Evolutionary conservation across 2,888 invertebrate genomes (phyloP).

Genomic region (Limnephilus rhombicus): DNA sequence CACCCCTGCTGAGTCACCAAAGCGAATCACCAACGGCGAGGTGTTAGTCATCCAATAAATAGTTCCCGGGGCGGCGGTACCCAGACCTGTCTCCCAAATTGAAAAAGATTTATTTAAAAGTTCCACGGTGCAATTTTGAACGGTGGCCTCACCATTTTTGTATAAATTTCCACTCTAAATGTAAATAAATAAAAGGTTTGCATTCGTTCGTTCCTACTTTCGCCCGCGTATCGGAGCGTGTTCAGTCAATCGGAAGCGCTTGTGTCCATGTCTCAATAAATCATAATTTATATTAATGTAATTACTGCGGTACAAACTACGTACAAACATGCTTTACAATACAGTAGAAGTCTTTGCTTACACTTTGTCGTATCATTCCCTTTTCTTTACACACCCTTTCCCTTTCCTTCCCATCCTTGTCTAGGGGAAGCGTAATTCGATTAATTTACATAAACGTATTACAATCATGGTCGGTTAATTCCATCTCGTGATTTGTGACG

Average conservation of each 20-base stretch:
- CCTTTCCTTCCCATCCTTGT: background rate
- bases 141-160: no score
- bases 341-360: background rate
- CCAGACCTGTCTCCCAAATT: no score
- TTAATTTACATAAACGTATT: slow-evolving; percentile 39
- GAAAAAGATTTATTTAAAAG: no score
- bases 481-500: slow-evolving; percentile 8
- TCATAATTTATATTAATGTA: slow-evolving; percentile 25
- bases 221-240: background rate
- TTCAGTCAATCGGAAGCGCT: slow-evolving; percentile 11
- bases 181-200: background rate
- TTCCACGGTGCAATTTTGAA: no score
- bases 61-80: no score
- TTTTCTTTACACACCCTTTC: background rate
- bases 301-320: background rate
- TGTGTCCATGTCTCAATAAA: slow-evolving; percentile 7
- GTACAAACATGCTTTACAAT: background rate
- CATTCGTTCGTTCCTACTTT: background rate
- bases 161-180: no score
- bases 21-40: no score
- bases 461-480: slow-evolving; percentile 34
- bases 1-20: no score
- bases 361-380: background rate
- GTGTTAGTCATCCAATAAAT: no score
- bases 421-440: slow-evolving; percentile 7